These are phyloP conservation scores for Perca fluviatilis DNA, from an alignment of 2,113 vertebrate species.

Conservation along the genomic window DNA sequence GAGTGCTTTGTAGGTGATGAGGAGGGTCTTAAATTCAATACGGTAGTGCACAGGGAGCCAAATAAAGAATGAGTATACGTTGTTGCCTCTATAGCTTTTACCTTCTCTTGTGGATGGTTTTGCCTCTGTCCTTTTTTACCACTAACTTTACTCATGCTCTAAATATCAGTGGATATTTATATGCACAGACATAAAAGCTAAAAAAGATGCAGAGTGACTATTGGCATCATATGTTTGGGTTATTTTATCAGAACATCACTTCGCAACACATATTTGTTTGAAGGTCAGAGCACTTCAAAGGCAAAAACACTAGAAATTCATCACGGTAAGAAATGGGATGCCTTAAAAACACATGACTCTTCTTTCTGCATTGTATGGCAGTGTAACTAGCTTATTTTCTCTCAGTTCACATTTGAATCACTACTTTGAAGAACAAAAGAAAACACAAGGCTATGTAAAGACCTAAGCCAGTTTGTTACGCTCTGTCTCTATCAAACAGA, in stretches of 20 bases:
- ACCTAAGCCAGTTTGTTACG: slow-evolving; percentile 29
- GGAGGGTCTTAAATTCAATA: too few relatives aligned
- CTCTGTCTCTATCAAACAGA: slow-evolving; percentile 43
- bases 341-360: background rate
- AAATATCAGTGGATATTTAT: background rate
- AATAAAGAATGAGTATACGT: too few relatives aligned
- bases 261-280: background rate
- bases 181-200: background rate
- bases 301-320: background rate
- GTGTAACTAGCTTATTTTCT: slow-evolving; percentile 1
- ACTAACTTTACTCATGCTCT: background rate
- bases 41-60: too few relatives aligned
- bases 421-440: slow-evolving; percentile 39
- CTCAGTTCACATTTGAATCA: slow-evolving; percentile 15
- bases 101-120: background rate
- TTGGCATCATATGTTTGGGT: background rate
- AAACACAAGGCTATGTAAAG: slow-evolving; percentile 30
- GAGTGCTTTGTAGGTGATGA: too few relatives aligned
- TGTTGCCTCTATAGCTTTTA: background rate
- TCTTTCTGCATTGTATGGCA: background rate
- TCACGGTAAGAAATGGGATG: background rate
- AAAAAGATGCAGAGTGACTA: background rate
- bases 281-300: slow-evolving; percentile 16
- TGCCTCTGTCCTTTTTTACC: background rate
- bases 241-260: background rate